These are phyloP conservation scores for Mesodorylaimus sp. DNA, from an alignment of 2,888 invertebrate species.

Conservation along the genomic window DNA sequence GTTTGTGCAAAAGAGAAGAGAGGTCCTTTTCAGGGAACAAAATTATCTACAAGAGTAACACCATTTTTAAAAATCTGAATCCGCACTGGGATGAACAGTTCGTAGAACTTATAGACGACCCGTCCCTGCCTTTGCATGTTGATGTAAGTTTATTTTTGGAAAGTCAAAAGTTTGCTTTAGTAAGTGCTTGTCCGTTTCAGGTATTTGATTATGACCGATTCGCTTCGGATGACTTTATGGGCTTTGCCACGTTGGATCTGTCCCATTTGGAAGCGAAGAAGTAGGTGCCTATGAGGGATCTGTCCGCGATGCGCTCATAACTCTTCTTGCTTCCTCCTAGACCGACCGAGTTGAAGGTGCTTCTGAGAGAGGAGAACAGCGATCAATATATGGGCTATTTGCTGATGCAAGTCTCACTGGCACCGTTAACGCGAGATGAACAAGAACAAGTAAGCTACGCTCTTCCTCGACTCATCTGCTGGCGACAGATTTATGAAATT, in stretches of 20 bases:
- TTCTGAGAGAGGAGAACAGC: conserved; percentile 56
- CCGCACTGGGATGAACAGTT: conserved; percentile 97
- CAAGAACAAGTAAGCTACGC: conserved; percentile 63
- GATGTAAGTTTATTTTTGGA: conserved; percentile 38
- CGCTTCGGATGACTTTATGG: conserved; percentile 87
- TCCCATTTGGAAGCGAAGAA: conserved; percentile 13
- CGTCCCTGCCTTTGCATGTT: conserved; percentile 60
- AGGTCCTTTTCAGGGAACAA: too few relatives aligned
- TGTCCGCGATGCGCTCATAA: not conserved
- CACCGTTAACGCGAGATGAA: conserved; percentile 79
- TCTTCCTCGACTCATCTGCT: too few relatives aligned
- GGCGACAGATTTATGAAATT: too few relatives aligned
- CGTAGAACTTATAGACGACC: conserved; percentile 68
- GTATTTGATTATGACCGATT: conserved; percentile 97
- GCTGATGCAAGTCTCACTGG: conserved; percentile 58
- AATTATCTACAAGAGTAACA: conserved; percentile 76
- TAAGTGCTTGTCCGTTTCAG: conserved; percentile 17
- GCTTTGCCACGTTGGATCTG: conserved; percentile 63
- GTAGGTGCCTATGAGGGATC: not conserved
- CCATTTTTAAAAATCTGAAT: conserved; percentile 78
- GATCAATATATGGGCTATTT: conserved; percentile 59
- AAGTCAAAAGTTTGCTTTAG: not conserved
- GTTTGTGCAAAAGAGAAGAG: too few relatives aligned
- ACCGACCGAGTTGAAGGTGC: conserved; percentile 51
- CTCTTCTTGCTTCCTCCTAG: conserved; percentile 26